Evolutionary conservation across 2,888 invertebrate species (phyloP), one percentile per base, ranked within the genome.

Genomic region (Lepidochitona cinerea): DNA sequence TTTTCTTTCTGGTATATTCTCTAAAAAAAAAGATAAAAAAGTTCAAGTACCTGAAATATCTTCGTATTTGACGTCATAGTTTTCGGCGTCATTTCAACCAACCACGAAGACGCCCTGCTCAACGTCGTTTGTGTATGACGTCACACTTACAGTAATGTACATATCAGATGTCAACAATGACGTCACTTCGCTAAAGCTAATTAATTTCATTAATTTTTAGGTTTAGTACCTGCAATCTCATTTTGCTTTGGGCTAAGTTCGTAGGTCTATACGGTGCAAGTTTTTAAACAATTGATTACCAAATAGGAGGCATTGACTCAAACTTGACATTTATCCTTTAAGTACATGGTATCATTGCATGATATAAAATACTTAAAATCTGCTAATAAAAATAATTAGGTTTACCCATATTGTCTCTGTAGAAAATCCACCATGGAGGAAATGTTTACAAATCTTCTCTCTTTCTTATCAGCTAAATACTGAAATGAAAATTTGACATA

Each of bases 351-450:
- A 9, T n/a, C n/a, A n/a, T n/a, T n/a, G n/a, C n/a, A n/a, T n/a
- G n/a, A n/a, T n/a, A n/a, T n/a, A n/a, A n/a, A 41, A 12, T 12
- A 41, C 9, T 12, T 9, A 41, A 41, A 41, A 41, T 41, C 41
- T 41, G 9, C 41, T 12, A 41, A 41, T 41, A 41, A 18, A 9
- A 41, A 12, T 18, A 9, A 41, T 41, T 12, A 41, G 12, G 29
- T 32, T 29, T 59, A 59, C 59, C 59, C 59, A 59, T 59, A 59
- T 14, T 59, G 59, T 59, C 26, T 59, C 26, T 59, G 59, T 23
- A 59, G 59, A 29, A 29, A 2, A 59, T 59, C 59, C 29, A 29
- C 59, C 23, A 59, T 59, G 9, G 59, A 4, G 23, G 59, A 23
- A 26, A 59, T 59, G 26, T 18, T 59, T 18, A 59, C 9, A 12